phyloP scores from a whole-genome alignment of 2,797 vertebrate species.

The Acanthis flammea region DNA sequence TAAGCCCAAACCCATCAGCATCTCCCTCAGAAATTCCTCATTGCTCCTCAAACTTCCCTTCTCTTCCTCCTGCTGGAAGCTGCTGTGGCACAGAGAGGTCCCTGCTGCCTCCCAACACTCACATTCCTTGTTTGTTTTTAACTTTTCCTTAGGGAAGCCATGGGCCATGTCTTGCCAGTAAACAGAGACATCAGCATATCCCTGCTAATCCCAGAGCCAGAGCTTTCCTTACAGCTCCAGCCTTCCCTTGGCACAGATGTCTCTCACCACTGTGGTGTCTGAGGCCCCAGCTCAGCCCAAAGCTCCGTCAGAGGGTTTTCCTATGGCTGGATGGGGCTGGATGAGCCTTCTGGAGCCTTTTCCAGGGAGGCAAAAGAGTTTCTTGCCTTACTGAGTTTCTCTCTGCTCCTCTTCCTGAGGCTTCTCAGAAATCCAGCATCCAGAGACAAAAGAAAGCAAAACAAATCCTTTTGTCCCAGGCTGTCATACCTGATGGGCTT shows the following conservation, averaged over 20 bases:
- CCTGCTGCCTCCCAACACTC: neutral
- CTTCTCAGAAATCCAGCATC: neutral
- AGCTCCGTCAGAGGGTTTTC: neutral
- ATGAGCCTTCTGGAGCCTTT: neutral
- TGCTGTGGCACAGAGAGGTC: neutral
- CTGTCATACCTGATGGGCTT: neutral
- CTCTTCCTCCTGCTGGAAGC: neutral
- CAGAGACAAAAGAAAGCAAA: neutral
- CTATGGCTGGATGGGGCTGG: neutral
- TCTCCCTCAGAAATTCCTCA: neutral
- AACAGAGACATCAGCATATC: neutral
- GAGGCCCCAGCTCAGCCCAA: neutral
- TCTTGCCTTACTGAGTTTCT: neutral
- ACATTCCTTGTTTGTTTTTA: neutral
- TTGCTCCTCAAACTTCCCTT: neutral
- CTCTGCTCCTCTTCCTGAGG: neutral
- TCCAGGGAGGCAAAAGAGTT: neutral
- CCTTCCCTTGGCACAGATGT: neutral
- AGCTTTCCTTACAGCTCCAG: neutral
- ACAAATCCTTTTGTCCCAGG: neutral
- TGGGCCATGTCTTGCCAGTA: neutral
- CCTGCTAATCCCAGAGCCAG: neutral
- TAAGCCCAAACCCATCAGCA: neutral
- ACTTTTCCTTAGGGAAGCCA: neutral
- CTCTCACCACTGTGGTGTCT: fast-evolving